Conservation (phyloP, 2,888 invertebrate species). For the Temnothorax unifasciatus region DNA sequence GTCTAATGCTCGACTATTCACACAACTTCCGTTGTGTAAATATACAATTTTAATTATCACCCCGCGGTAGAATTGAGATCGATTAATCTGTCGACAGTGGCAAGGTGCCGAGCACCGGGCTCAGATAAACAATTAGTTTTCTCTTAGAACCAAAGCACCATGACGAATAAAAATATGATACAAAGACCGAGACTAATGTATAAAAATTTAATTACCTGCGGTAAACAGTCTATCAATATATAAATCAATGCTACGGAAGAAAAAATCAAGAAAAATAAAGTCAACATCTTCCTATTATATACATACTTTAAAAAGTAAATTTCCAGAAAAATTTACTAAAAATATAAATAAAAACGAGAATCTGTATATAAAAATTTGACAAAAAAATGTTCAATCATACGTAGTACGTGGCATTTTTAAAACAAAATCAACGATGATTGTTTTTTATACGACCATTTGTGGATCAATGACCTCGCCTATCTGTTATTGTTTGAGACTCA, state of each 20-base stretch:
- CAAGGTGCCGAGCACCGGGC: too few relatives aligned
- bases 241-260: background rate
- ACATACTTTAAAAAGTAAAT: too few relatives aligned
- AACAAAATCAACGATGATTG: too few relatives aligned
- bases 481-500: too few relatives aligned
- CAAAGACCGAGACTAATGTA: too few relatives aligned
- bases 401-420: too few relatives aligned
- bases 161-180: background rate
- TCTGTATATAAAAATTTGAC: too few relatives aligned
- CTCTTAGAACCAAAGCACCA: background rate
- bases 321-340: too few relatives aligned
- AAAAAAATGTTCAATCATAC: too few relatives aligned
- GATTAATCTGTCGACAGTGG: constrained; percentile 57
- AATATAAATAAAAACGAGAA: too few relatives aligned
- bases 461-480: too few relatives aligned
- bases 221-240: background rate
- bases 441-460: too few relatives aligned
- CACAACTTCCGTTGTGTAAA: constrained; percentile 34
- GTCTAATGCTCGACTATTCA: constrained; percentile 18
- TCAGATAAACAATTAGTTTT: background rate
- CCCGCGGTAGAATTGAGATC: constrained; percentile 60
- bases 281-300: background rate
- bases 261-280: background rate
- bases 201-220: background rate
- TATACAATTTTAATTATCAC: constrained; percentile 63